Conservation (phyloP, 2,113 vertebrate genomes). For the Gnathonemus longibarbis region DNA sequence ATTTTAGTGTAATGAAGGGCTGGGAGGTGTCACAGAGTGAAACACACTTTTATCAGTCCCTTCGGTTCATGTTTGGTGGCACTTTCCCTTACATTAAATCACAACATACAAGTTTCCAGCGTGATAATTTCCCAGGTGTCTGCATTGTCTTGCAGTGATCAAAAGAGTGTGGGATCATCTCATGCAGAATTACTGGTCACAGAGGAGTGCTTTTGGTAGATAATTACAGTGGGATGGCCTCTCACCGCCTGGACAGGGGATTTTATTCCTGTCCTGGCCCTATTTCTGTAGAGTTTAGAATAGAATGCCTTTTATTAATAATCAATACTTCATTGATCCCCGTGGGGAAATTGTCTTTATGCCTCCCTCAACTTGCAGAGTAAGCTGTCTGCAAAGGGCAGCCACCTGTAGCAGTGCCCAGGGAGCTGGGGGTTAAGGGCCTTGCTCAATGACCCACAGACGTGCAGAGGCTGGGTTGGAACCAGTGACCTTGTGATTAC, state of each 20-base stretch:
- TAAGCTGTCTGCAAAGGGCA: no score
- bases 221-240: neutral
- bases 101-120: neutral
- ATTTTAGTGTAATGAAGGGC: neutral
- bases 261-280: neutral
- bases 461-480: no score
- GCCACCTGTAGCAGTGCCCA: no score
- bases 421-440: no score
- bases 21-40: neutral
- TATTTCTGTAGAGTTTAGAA: neutral
- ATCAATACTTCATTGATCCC: no score
- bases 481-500: no score
- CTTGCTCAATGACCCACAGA: no score
- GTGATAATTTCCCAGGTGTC: neutral
- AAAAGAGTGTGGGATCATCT: neutral
- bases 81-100: neutral
- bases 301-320: no score
- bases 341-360: no score
- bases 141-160: neutral
- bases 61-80: neutral
- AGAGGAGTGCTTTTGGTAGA: neutral
- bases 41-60: neutral
- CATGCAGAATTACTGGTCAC: neutral
- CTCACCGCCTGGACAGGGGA: neutral
- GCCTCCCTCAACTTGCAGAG: no score